A percentile compares a stretch with the other conserved stretches of the same genome.
Evolutionary conservation across 1,140 invertebrate species (phyloP).

Genomic region (Drosophila neocordata): DNA sequence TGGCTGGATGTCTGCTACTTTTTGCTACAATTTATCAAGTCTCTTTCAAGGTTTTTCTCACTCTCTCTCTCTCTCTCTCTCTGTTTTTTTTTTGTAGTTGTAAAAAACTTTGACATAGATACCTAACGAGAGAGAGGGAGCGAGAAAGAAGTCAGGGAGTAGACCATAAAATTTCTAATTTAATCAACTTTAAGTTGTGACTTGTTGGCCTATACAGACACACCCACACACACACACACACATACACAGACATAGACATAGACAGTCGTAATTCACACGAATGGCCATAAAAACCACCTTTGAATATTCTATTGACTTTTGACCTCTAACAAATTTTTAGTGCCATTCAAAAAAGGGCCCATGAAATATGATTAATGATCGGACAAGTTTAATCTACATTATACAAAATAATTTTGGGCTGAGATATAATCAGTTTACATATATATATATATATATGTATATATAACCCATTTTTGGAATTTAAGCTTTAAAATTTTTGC

Average conservation of each 20-base stretch:
- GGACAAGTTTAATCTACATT: background rate
- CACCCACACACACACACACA: slow-evolving; percentile 5
- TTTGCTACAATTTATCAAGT: slow-evolving; percentile 74
- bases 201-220: slow-evolving; percentile 2
- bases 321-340: slow-evolving; percentile 31
- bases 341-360: slow-evolving; percentile 38
- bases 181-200: slow-evolving; percentile 65
- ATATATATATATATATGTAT: background rate
- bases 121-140: background rate
- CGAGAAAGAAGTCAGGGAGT: slow-evolving; percentile 27
- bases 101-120: slow-evolving; percentile 61
- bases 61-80: too few relatives aligned
- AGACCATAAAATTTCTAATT: slow-evolving; percentile 73
- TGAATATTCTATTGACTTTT: slow-evolving; percentile 61
- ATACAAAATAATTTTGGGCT: too few relatives aligned
- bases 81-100: slow-evolving; percentile 21
- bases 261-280: slow-evolving; percentile 49
- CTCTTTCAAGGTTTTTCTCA: slow-evolving; percentile 53
- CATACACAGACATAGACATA: background rate
- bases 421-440: background rate
- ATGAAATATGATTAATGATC: slow-evolving; percentile 70
- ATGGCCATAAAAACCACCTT: slow-evolving; percentile 51
- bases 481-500: background rate
- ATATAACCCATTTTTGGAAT: background rate
- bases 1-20: slow-evolving; percentile 61